Evolutionary conservation across 2,113 vertebrate species (phyloP).

Genomic region (Alaudala cheleensis): DNA sequence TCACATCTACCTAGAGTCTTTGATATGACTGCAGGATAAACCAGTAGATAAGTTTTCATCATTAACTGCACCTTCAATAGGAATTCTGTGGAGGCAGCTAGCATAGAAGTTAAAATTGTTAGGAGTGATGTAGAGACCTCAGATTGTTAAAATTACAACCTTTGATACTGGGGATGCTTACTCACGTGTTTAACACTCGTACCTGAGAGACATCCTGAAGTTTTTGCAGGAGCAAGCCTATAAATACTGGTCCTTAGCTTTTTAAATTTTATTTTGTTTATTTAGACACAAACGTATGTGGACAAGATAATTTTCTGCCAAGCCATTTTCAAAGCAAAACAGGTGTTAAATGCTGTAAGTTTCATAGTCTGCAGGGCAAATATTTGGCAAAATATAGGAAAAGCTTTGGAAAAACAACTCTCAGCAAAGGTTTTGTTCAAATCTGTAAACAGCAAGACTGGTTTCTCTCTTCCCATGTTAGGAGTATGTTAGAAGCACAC

Average conservation of each 20-base stretch:
- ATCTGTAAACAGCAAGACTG: constrained; percentile 33
- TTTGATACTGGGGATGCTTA: not conserved
- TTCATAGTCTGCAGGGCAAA: not conserved
- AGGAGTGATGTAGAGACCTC: not conserved
- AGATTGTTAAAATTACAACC: not conserved
- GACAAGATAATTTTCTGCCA: not conserved
- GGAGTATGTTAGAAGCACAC: not conserved
- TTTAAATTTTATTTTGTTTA: not conserved
- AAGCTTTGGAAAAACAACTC: not conserved
- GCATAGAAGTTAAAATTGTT: not conserved
- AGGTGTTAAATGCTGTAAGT: not conserved
- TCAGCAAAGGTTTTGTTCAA: constrained; percentile 70
- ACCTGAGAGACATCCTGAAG: not conserved
- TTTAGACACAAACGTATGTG: not conserved
- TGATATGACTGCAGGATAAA: not conserved
- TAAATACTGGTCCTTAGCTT: not conserved
- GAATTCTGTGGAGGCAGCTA: not conserved
- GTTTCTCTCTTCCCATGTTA: not conserved
- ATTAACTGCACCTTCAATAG: not conserved
- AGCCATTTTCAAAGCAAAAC: not conserved
- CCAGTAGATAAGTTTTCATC: not conserved
- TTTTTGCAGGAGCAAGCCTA: not conserved
- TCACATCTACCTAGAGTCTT: not conserved
- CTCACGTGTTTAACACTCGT: not conserved
- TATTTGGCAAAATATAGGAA: not conserved